Conservation (phyloP, 2,888 invertebrate genomes). For the Lagria hirta region DNA sequence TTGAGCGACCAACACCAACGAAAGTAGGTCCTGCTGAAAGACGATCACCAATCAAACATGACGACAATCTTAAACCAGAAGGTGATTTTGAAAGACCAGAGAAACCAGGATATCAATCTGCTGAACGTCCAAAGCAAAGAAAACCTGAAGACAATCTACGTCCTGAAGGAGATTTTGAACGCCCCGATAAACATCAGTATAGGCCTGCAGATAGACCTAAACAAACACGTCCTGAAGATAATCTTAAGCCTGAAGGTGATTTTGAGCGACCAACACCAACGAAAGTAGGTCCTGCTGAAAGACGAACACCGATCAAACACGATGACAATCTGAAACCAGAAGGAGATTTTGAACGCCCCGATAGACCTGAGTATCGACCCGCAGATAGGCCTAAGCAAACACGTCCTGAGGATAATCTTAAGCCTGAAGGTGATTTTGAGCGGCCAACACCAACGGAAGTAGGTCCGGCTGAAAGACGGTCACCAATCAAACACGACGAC, state of each 20-base stretch:
- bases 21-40: conserved; percentile 49
- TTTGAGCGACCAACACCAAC: conserved; percentile 49
- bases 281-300: conserved; percentile 47
- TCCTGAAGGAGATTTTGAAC: conserved; percentile 60
- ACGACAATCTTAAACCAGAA: conserved; percentile 61
- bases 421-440: conserved; percentile 64
- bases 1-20: conserved; percentile 45
- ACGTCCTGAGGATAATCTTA: conserved; percentile 63
- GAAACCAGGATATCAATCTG: conserved; percentile 50
- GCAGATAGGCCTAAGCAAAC: conserved; percentile 53
- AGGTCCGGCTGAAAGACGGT: conserved; percentile 52
- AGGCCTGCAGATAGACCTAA: conserved; percentile 47
- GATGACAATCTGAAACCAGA: conserved; percentile 52
- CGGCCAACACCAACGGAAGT: conserved; percentile 48
- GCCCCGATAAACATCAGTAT: conserved; percentile 51
- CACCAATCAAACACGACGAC: conserved; percentile 56
- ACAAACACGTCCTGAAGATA: conserved; percentile 55
- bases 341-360: conserved; percentile 54
- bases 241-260: conserved; percentile 56
- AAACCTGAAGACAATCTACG: conserved; percentile 59
- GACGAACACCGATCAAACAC: conserved; percentile 50
- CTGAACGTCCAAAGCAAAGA: conserved; percentile 52
- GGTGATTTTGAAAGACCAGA: conserved; percentile 59
- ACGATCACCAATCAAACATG: conserved; percentile 55
- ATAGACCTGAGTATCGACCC: conserved; percentile 53